Percentiles rank a stretch among this genome's conserved stretches.
Evolutionary conservation across 2,888 invertebrate species (phyloP).

Genomic region (Azorinus chamasolen): DNA sequence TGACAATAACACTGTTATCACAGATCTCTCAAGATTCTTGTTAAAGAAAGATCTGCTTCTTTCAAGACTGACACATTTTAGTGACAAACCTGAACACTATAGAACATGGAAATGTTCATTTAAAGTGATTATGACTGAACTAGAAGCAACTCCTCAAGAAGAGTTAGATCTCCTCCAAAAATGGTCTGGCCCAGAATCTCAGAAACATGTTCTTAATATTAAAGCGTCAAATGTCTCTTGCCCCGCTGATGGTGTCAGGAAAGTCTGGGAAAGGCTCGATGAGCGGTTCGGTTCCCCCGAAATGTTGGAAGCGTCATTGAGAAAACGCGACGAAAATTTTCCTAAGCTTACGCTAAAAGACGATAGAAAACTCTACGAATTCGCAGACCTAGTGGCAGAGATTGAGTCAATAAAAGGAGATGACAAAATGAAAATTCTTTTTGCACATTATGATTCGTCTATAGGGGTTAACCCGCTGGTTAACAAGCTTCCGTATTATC

Average conservation of each 20-base stretch:
- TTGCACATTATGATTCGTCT: slow-evolving; percentile 56
- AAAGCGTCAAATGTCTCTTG: slow-evolving; percentile 14
- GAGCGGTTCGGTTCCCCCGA: slow-evolving; percentile 39
- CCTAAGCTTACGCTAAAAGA: slow-evolving; percentile 36
- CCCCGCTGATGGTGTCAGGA: slow-evolving; percentile 7
- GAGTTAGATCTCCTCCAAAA: slow-evolving; percentile 49
- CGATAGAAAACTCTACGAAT: slow-evolving; percentile 26
- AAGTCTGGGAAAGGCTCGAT: slow-evolving; percentile 44
- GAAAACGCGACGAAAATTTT: slow-evolving; percentile 23
- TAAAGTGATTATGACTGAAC: too few relatives aligned
- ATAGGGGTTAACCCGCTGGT: slow-evolving; percentile 52
- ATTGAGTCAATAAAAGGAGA: slow-evolving; percentile 39
- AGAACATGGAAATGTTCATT: too few relatives aligned
- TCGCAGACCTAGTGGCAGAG: slow-evolving; percentile 35
- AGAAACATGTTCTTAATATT: slow-evolving; percentile 37
- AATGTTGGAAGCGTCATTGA: slow-evolving; percentile 28
- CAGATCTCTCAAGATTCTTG: too few relatives aligned
- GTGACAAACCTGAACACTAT: slow-evolving; percentile 53
- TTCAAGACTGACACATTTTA: slow-evolving; percentile 39
- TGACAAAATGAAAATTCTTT: slow-evolving; percentile 4
- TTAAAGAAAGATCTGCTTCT: too few relatives aligned
- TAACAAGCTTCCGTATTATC: slow-evolving; percentile 33
- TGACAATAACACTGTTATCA: too few relatives aligned
- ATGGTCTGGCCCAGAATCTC: slow-evolving; percentile 45
- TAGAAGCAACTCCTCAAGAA: slow-evolving; percentile 33